Evolutionary conservation across 2,113 vertebrate species (phyloP), one percentile per base, ranked within the genome.

Genomic region (Sturnira hondurensis): DNA sequence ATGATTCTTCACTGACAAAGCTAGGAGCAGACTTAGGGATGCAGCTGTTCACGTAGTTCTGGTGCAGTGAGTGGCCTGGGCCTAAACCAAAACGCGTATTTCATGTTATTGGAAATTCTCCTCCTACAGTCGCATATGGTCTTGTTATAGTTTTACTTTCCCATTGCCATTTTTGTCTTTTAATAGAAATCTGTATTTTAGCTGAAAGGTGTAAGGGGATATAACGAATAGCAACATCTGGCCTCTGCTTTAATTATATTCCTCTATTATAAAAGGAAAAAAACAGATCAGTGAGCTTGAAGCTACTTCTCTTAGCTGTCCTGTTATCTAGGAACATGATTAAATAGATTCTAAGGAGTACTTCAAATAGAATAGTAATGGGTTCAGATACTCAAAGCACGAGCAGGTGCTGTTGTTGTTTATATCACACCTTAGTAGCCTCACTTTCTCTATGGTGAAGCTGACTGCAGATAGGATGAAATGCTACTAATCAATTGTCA

Each of bases 91-190:
- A 92, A 56, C 65, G 33, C 20, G 17, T 28, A 19, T 16, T 61
- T 26, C 7, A 45, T 89, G 31, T 45, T 41, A 68, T 8, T 87
- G 52, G 54, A 63, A 91, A 89, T 50, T 43, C 47, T 47, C 65
- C 20, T 86, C 22, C 54, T 31, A 19, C 5, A 36, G 45, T 4
- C 67, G 68, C 61, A 45, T 86, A 45, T 93, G 80, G 68, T 81
- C 56, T 92, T 47, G 31, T 67, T 20, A 22, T 88, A 71, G 45
- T 95, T 95, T 97, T 82, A 71, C 15, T 65, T 91, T 96, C 38
- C 54, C n/a, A 33, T n/a, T 91, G 26, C 17, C 65, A 28, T 54
- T 90, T 82, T 84, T 81, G 14, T 54, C n/a, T 63, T n/a, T 78
- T 93, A 87, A n/a, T 47, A 92, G 45, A 89, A 43, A 4, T 67